These are phyloP conservation scores for Porites australiensis DNA, from an alignment of 64 coral and sea anemone genomes.

Conservation along the genomic window DNA sequence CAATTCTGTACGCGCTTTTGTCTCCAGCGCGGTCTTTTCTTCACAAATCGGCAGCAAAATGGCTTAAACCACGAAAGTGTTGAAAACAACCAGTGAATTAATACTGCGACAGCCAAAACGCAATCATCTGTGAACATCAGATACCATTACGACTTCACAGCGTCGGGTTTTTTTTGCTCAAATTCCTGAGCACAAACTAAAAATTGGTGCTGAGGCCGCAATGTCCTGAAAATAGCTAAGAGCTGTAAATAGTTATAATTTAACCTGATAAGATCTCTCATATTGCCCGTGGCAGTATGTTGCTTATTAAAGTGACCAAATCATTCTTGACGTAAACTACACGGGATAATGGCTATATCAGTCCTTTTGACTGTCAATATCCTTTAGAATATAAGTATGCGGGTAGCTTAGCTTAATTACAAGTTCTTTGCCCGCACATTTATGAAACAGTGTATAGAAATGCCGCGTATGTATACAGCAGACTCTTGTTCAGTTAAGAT, in stretches of 20 bases:
- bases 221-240: not conserved
- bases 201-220: not conserved
- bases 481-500: too few species aligned
- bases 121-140: constrained; percentile 4
- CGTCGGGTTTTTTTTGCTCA: not conserved
- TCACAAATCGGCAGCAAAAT: not conserved
- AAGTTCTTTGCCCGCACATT: not conserved
- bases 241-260: not conserved
- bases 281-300: not conserved
- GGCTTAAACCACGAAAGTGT: constrained; percentile 1
- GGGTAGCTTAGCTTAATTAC: not conserved
- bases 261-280: constrained; percentile 25
- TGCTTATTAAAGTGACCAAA: constrained; percentile 25
- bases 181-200: not conserved
- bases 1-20: not conserved
- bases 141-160: not conserved
- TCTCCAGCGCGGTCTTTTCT: not conserved
- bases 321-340: constrained; percentile 3
- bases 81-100: not conserved
- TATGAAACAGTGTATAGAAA: not conserved
- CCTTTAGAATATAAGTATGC: not conserved
- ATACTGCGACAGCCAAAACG: not conserved
- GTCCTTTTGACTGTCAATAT: not conserved
- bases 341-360: constrained; percentile 26
- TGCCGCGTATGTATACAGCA: not conserved